Evolutionary conservation across 2,797 vertebrate genomes (phyloP), one percentile per base, ranked within the genome.

Genomic region (Epinephelus malabaricus): DNA sequence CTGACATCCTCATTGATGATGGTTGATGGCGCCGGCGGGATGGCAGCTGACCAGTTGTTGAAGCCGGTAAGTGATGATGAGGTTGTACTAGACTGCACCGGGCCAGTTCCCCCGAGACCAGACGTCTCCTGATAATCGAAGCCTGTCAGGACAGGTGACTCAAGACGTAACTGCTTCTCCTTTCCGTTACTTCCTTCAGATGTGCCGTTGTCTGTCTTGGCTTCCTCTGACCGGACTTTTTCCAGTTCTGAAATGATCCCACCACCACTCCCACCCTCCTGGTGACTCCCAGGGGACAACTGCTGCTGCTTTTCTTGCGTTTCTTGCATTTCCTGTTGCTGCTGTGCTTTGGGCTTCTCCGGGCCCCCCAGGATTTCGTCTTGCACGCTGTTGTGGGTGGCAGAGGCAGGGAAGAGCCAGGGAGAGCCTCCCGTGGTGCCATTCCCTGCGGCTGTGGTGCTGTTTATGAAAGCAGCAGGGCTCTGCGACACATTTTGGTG

Each of bases 31-130:
- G 98, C 97, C 65, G 97, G 97, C 1, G 97, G 97, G 56, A 99
- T 98, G 69, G 98, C 98, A 78, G 98, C 97, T 25, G 98, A 99
- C 98, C 98, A 99, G 96, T 98, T 99, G 92, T 98, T 99, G 87
- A 99, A 99, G 93, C 98, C 97, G 71, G 97, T 97, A 73, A 99
- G 96, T 74, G 98, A 99, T 81, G 96, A 95, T 53, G 97, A 98
- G 64, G 97, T 97, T 55, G 97, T 97, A 77, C 97, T 97, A 76
- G 98, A 98, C 94, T 98, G 96, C 84, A 97, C 97, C 11, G 95
- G 96, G 3, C 96, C 95, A 0, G 96, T 97, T 79, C 97, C 96
- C 49, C 97, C 97, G 0, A 99, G 96, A 85, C 97, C 97, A 6
- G 97, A 95, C n/a, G 98, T 95, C 89, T 99, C 98, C 82, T 98